Evolutionary conservation across 2,113 vertebrate genomes (phyloP).

Genomic region (Syngnathus scovelli): DNA sequence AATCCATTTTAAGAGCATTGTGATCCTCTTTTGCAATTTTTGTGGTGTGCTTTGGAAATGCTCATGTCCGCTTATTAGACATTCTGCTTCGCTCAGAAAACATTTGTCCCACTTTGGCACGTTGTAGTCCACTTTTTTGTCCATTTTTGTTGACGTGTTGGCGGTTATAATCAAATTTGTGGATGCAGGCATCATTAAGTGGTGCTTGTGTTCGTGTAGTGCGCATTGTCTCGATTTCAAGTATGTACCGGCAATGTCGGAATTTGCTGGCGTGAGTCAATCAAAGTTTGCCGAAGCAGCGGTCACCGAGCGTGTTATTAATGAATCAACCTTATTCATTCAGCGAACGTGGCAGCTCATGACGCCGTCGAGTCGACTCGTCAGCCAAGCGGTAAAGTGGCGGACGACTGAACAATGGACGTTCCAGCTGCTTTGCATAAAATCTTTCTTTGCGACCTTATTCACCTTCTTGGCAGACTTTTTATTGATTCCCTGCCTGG

Average conservation of each 20-base stretch:
- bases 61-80: background rate
- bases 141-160: background rate
- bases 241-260: background rate
- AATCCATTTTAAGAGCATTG: background rate
- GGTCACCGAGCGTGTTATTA: background rate
- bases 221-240: background rate
- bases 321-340: slow-evolving; percentile 5
- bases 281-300: background rate
- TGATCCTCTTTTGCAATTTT: too few species aligned
- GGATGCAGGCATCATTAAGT: background rate
- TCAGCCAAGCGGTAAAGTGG: slow-evolving; percentile 3
- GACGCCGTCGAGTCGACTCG: background rate
- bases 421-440: background rate
- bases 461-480: background rate
- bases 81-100: background rate
- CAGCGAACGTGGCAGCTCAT: slow-evolving; percentile 1
- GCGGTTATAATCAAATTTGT: background rate
- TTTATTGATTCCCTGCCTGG: slow-evolving; percentile 15
- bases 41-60: background rate
- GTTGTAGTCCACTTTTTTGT: background rate
- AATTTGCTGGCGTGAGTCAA: background rate
- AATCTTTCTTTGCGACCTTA: slow-evolving; percentile 3
- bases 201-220: background rate
- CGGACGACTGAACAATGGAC: background rate
- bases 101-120: background rate